Conservation (phyloP, 2,113 vertebrate species). For the Shinisaurus crocodilurus region DNA sequence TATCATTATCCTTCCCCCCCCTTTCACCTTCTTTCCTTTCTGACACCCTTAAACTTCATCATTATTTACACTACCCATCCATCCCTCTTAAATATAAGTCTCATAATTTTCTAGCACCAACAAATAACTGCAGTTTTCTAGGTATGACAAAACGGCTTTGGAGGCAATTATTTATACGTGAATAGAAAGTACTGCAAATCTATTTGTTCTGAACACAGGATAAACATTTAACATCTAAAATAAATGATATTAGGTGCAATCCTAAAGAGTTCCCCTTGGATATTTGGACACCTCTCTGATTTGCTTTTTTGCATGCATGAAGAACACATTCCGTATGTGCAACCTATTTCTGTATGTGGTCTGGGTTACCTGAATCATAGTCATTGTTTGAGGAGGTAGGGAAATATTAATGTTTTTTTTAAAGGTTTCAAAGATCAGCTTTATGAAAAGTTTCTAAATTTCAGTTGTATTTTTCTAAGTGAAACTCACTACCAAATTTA, state of each 20-base stretch:
- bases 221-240: background rate
- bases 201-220: background rate
- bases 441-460: background rate
- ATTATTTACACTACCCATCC: background rate
- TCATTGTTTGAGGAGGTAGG: too few species aligned
- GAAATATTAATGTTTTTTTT: too few species aligned
- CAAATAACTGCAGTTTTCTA: too few species aligned
- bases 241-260: too few species aligned
- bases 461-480: background rate
- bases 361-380: too few species aligned
- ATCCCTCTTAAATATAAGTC: too few species aligned
- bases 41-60: background rate
- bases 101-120: background rate
- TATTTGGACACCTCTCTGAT: too few species aligned
- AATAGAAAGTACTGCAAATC: background rate
- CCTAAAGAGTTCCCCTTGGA: too few species aligned
- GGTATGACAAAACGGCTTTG: background rate
- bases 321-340: too few species aligned
- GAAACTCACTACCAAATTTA: background rate
- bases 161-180: background rate
- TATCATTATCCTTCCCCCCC: background rate
- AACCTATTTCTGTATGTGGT: too few species aligned
- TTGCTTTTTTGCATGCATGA: too few species aligned
- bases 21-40: background rate
- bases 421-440: too few species aligned